Conservation (phyloP, 1,140 invertebrate genomes). For the Drosophila serrata region DNA sequence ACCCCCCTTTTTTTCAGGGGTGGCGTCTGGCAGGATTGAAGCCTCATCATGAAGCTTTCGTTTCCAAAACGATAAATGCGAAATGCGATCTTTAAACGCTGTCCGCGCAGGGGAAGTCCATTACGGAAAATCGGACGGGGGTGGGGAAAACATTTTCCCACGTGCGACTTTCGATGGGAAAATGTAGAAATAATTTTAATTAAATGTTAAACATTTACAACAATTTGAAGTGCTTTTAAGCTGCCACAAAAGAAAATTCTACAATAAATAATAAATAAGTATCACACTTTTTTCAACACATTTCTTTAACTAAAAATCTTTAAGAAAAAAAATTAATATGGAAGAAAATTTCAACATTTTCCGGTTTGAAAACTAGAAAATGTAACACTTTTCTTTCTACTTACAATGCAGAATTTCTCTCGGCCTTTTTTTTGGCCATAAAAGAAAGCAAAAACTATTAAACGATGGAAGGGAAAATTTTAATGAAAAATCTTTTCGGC, state of each 20-base stretch:
- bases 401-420: conserved; percentile 47
- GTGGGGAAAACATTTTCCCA: conserved; percentile 19
- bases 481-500: conserved; percentile 78
- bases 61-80: conserved; percentile 25
- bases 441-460: conserved; percentile 58
- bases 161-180: conserved; percentile 32
- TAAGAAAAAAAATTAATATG: not conserved
- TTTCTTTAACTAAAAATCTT: not conserved
- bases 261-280: not conserved
- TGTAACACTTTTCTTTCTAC: conserved; percentile 37
- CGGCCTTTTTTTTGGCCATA: conserved; percentile 3
- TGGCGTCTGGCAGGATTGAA: conserved; percentile 52
- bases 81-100: conserved; percentile 48
- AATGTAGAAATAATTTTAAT: conserved; percentile 34
- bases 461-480: conserved; percentile 63
- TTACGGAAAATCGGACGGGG: conserved; percentile 10
- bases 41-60: conserved; percentile 49
- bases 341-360: conserved; percentile 2
- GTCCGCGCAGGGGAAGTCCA: conserved; percentile 43
- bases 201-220: conserved; percentile 12
- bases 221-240: not conserved
- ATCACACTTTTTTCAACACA: not conserved
- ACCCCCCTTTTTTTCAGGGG: conserved; percentile 25
- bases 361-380: not conserved
- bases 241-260: not conserved